These are phyloP conservation scores for Psammodynastes pulverulentus DNA, from an alignment of 2,113 vertebrate species.

Conservation along the genomic window DNA sequence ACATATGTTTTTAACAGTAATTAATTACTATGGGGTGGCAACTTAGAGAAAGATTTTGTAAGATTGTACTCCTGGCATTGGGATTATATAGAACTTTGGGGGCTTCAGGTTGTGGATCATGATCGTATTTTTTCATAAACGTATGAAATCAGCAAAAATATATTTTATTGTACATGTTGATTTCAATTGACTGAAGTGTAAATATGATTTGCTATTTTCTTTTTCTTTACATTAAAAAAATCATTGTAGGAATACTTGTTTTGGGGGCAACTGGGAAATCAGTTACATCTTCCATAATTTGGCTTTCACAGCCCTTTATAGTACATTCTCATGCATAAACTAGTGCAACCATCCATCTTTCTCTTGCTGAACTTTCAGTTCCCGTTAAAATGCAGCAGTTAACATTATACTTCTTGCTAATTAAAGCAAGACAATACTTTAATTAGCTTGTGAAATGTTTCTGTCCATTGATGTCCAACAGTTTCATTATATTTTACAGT, in stretches of 20 bases:
- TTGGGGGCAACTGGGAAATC: not conserved
- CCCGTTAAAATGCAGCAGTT: not conserved
- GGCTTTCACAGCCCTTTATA: not conserved
- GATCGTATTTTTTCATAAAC: not conserved
- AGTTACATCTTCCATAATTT: not conserved
- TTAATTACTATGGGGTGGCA: not conserved
- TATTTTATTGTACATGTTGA: not conserved
- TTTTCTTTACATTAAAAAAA: not conserved
- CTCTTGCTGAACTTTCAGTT: not conserved
- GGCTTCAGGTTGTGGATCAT: not conserved
- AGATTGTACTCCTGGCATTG: not conserved
- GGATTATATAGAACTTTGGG: not conserved
- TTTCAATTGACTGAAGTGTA: not conserved
- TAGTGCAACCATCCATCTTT: not conserved
- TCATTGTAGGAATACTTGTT: not conserved
- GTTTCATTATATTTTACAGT: not conserved
- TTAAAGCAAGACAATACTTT: not conserved
- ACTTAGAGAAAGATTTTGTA: not conserved
- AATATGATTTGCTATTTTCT: not conserved
- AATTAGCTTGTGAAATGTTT: not conserved
- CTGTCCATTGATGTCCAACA: not conserved
- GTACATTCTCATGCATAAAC: not conserved
- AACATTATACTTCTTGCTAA: not conserved
- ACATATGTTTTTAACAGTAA: not conserved
- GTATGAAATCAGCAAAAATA: not conserved